Conservation (phyloP, 2,113 vertebrate species). For the Calyptomena viridis region DNA sequence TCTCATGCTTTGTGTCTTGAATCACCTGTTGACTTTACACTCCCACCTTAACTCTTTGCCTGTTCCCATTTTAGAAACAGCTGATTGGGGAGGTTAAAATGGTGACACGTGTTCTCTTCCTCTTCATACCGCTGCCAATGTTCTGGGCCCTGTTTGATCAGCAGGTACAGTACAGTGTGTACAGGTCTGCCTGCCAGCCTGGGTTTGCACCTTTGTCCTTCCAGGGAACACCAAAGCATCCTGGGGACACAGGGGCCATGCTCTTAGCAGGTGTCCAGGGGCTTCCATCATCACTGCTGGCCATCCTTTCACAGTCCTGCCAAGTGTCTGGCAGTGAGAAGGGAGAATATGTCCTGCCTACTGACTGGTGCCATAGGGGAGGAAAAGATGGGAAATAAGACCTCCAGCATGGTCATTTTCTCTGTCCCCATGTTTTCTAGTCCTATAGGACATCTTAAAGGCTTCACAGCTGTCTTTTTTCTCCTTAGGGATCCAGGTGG, state of each 20-base stretch:
- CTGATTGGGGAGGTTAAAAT: conserved; percentile 92
- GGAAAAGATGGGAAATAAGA: background rate
- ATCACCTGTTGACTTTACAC: background rate
- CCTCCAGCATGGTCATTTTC: background rate
- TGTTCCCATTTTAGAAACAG: conserved; percentile 76
- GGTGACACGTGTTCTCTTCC: conserved; percentile 87
- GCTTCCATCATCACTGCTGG: background rate
- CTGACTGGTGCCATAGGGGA: background rate
- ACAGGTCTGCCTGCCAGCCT: background rate
- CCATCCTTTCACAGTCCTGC: background rate
- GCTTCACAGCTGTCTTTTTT: background rate
- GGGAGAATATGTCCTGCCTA: background rate
- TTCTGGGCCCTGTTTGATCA: conserved; percentile 99
- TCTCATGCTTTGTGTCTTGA: background rate
- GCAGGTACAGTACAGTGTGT: conserved; percentile 77
- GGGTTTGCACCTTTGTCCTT: background rate
- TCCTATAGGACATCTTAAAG: background rate
- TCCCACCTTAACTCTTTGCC: background rate
- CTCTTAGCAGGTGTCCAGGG: background rate
- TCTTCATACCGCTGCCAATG: conserved; percentile 95
- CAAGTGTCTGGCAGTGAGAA: background rate
- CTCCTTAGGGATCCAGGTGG: conserved; percentile 93
- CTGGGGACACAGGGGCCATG: background rate
- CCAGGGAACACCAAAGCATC: background rate
- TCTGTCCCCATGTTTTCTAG: background rate